phyloP scores from a whole-genome alignment of 2,113 vertebrate genomes.

The Aptenodytes forsteri region DNA sequence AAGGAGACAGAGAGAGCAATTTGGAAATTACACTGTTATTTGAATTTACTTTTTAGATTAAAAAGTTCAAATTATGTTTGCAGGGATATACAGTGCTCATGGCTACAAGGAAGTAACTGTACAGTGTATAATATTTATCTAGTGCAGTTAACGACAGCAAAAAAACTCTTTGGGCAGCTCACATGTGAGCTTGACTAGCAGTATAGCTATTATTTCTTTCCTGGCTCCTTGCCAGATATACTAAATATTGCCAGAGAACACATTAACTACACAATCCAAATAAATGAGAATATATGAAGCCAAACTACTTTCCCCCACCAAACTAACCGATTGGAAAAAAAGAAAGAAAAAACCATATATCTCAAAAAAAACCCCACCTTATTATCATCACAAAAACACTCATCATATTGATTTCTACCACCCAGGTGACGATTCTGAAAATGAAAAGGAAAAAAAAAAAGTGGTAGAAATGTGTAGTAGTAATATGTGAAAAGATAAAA shows the following conservation, averaged over 20 bases:
- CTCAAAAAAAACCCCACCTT: too few species aligned
- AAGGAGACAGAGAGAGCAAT: neutral
- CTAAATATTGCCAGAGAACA: neutral
- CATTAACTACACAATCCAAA: neutral
- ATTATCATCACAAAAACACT: neutral
- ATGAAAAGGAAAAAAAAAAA: neutral
- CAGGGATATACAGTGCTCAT: neutral
- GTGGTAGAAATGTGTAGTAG: neutral
- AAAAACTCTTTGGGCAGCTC: neutral
- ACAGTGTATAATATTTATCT: neutral
- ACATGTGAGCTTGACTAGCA: neutral
- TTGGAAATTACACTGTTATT: neutral
- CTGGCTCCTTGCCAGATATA: neutral
- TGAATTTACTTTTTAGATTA: neutral
- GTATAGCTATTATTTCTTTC: neutral
- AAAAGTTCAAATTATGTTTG: neutral
- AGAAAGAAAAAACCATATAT: too few species aligned
- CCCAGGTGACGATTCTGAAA: neutral
- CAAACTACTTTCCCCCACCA: neutral
- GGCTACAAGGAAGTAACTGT: neutral
- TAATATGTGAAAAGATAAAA: neutral
- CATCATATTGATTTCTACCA: neutral
- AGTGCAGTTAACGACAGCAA: neutral
- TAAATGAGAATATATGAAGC: neutral
- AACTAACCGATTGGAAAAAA: neutral